Conservation (phyloP, 2,797 vertebrate genomes). For the Spinus olivaceus region DNA sequence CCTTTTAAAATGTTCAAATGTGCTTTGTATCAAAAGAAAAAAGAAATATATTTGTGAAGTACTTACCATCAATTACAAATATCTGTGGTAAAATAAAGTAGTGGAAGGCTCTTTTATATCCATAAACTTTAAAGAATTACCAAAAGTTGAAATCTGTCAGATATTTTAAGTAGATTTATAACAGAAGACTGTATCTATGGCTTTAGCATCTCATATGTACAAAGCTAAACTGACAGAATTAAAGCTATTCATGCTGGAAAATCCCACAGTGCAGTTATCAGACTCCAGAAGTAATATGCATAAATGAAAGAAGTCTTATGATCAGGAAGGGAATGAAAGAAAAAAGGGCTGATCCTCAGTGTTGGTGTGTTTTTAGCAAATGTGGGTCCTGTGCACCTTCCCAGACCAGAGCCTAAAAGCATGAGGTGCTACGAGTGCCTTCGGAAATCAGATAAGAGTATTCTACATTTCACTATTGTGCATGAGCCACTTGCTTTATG, state of each 20-base stretch:
- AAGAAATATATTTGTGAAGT: background rate
- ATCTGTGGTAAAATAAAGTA: background rate
- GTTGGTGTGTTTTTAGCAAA: background rate
- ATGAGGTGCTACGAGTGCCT: background rate
- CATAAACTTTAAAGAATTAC: conserved; percentile 3
- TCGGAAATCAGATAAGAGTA: background rate
- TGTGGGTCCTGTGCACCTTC: background rate
- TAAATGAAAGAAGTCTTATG: conserved; percentile 1
- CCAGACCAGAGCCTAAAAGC: background rate
- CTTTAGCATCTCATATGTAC: background rate
- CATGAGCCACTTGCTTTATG: background rate
- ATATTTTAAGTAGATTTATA: conserved; percentile 9
- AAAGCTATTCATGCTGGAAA: conserved; percentile 16
- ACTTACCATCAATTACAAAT: background rate
- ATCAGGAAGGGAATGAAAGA: background rate
- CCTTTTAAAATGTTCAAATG: background rate
- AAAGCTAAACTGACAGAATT: conserved; percentile 27
- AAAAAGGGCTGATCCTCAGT: background rate
- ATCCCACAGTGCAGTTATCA: background rate
- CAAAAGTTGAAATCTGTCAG: conserved; percentile 1
- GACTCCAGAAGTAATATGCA: background rate
- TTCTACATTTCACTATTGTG: background rate
- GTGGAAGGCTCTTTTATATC: background rate
- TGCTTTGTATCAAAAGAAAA: background rate
- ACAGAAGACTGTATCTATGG: background rate